A percentile compares a stretch with the other conserved stretches of the same genome.
These are phyloP conservation scores for Tachuris rubrigastra DNA, from an alignment of 2,113 vertebrate genomes.

Conservation along the genomic window DNA sequence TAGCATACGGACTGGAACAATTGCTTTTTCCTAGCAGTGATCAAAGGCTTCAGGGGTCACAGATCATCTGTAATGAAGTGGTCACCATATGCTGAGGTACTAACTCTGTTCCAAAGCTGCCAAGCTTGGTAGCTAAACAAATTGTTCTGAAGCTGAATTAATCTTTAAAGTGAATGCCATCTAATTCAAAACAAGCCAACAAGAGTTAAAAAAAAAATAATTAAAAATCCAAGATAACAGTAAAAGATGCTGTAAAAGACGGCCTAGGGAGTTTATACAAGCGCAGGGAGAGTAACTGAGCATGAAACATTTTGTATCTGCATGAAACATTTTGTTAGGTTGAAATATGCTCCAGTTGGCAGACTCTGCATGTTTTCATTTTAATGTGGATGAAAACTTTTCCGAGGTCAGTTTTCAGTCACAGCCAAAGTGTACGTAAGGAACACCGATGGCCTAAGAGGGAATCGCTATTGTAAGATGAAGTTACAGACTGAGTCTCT, in stretches of 20 bases:
- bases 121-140: background rate
- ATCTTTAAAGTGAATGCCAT: background rate
- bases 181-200: background rate
- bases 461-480: background rate
- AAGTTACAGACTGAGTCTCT: background rate
- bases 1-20: background rate
- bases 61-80: background rate
- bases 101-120: background rate
- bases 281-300: background rate
- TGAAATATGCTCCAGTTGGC: background rate
- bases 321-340: background rate
- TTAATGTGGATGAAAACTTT: background rate
- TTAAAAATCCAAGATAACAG: background rate
- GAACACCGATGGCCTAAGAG: background rate
- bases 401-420: background rate
- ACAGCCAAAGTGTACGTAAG: background rate
- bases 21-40: background rate
- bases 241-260: background rate
- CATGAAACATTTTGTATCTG: background rate
- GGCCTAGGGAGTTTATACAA: background rate
- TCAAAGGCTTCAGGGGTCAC: background rate
- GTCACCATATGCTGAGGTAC: background rate
- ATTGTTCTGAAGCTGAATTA: background rate
- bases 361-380: background rate
- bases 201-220: background rate